Conservation (phyloP, 2,113 vertebrate species). For the Rhabdornis inornatus region DNA sequence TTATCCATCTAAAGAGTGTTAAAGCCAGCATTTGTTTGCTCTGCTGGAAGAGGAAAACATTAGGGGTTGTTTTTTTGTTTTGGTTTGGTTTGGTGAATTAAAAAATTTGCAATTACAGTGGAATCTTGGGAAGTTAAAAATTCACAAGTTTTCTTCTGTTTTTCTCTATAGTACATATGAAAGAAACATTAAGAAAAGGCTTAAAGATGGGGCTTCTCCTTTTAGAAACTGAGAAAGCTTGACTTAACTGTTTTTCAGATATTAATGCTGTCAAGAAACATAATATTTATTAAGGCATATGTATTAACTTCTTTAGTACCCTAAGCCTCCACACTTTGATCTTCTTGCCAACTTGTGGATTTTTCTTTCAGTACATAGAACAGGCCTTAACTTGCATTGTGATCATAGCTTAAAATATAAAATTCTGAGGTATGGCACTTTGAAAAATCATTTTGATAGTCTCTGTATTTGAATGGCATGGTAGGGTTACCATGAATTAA, state of each 20-base stretch:
- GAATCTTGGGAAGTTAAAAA: conserved; percentile 19
- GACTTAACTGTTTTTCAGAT: conserved; percentile 30
- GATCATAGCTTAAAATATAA: conserved; percentile 27
- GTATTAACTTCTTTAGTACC: conserved; percentile 7
- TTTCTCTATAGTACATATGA: neutral
- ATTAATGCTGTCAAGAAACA: conserved; percentile 45
- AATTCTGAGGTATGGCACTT: conserved; percentile 58
- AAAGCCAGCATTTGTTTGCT: neutral
- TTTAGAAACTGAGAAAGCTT: conserved; percentile 1
- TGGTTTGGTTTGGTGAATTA: neutral
- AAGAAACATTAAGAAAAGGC: neutral
- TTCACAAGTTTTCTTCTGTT: neutral
- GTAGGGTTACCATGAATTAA: conserved; percentile 59
- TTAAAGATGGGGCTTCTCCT: conserved; percentile 28
- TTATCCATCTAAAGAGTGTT: neutral
- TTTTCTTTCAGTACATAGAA: conserved; percentile 54
- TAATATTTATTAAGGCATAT: neutral
- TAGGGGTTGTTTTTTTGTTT: neutral
- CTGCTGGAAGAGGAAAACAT: neutral
- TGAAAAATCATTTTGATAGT: conserved; percentile 63
- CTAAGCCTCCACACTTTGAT: neutral
- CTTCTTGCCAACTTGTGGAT: conserved; percentile 11
- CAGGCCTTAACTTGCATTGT: conserved; percentile 60
- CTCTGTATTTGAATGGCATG: conserved; percentile 65
- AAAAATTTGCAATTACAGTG: neutral